Evolutionary conservation across 1,140 invertebrate genomes (phyloP).

Genomic region (Drosophila sulfurigaster): DNA sequence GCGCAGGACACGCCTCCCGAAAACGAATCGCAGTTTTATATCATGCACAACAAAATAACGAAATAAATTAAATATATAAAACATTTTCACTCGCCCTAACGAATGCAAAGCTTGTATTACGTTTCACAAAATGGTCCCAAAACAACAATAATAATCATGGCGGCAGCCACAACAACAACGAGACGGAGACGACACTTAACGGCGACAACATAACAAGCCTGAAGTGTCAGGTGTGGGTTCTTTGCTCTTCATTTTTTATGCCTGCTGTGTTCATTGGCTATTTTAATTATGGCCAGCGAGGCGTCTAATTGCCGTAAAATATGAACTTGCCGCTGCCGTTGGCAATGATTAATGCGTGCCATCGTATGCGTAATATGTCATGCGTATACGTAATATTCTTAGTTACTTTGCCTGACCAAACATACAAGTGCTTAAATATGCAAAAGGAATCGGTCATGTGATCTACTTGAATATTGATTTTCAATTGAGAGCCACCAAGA

Average conservation of each 20-base stretch:
- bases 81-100: constrained; percentile 4
- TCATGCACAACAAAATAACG: constrained; percentile 25
- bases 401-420: constrained; percentile 10
- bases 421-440: constrained; percentile 7
- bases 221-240: constrained; percentile 42
- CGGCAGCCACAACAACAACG: constrained; percentile 4
- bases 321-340: constrained; percentile 17
- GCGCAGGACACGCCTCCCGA: constrained; percentile 19
- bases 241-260: constrained; percentile 13
- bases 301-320: constrained; percentile 59
- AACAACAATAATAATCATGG: constrained; percentile 41
- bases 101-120: constrained; percentile 33
- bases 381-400: constrained; percentile 18
- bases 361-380: constrained; percentile 34
- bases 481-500: constrained; percentile 30
- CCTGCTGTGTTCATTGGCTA: constrained; percentile 3
- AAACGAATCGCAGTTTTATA: constrained; percentile 41
- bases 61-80: constrained; percentile 45
- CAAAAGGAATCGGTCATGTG: neutral
- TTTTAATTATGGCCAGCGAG: constrained; percentile 43
- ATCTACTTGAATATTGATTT: constrained; percentile 35
- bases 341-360: constrained; percentile 37
- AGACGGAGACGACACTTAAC: too few relatives aligned
- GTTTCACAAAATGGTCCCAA: constrained; percentile 43
- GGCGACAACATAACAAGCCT: constrained; percentile 18